Base-by-base conservation (phyloP, 2,888 invertebrate species). In the Drosophila histrio region DNA sequence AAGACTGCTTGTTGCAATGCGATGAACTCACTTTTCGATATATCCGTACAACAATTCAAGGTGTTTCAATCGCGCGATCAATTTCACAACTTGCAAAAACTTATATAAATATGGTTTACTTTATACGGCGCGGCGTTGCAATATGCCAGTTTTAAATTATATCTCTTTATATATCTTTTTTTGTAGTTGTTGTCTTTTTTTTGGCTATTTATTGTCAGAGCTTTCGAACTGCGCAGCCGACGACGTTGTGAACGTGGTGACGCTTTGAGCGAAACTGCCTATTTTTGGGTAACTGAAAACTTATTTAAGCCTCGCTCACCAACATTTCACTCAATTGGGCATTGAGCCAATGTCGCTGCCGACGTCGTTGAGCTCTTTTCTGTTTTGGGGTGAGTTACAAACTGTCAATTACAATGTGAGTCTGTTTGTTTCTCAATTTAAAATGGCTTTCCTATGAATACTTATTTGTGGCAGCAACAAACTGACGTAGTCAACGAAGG, bases 181-280 rank as follows among this genome's bases (percentile, higher is more conserved):
- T 21, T 24, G 3, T 24, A n/a, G 22, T 24, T 19, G 6, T 11
- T 30, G 4, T 49, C 11, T 36, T 8, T 52, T 41, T 4, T 52
- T 52, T 39, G 60, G 36, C 54, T 60, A 44, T 59, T 43, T 26
- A 9, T 24, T 43, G 28, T n/a, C 11, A 38, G 44, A 46, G 77
- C 52, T 36, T 52, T 30, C 21, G n/a, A 53, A 30, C 60, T 60
- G 56, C 73, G 56, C 50, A 46, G 74, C 79, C 82, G 72, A 63
- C 68, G 56, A 63, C 86, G 87, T 66, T 91, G 90, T 90, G 86
- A 87, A 88, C 90, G 88, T 88, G 79, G 74, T 83, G 87, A 88
- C 89, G 91, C 88, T 89, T 89, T 83, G 83, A 89, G 86, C 88
- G 89, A 87, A 91, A 91, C 92, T 91, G 89, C 84, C 85, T 70